Base-by-base conservation (phyloP, 2,888 invertebrate species). In the Nezara viridula region DNA sequence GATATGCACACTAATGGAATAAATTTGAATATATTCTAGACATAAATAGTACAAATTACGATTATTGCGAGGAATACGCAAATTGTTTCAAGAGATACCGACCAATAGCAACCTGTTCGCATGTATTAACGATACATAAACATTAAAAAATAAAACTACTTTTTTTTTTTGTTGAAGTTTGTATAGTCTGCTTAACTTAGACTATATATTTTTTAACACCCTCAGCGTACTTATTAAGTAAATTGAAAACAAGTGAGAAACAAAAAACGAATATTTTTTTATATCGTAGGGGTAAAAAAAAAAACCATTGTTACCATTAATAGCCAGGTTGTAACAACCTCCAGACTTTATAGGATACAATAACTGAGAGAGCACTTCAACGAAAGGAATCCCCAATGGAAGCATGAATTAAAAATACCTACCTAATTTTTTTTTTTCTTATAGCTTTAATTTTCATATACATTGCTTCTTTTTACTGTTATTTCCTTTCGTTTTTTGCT, bases 361-460 rank as follows among this genome's bases (percentile, higher is more conserved):
- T 60, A 60, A 60, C 60, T 27, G 60, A 27, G 60, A 7, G 32
- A 32, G 27, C 60, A 27, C 60, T 60, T 60, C 60, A 60, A 60
- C 60, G 27, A 60, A 60, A 60, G 55, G 60, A 60, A 60, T 60
- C 32, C 60, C 60, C 60, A 60, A 60, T 60, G 60, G 60, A 60
- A 60, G 14, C 14, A 27, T 60, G 60, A 60, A 60, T 60, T 60
- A 32, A 60, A 60, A 60, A 60, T 60, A 60, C 27, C 60, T 60
- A 60, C 60, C 27, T 2, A 32, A 60, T 27, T 27, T 55, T 19
- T n/a, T n/a, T 55, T 60, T 60, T 32, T 60, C 16, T 27, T 60
- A 60, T 60, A 32, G 60, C 16, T 60, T 60, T 60, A 60, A 60
- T 60, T 60, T 60, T 32, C 60, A 27, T 60, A 60, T 32, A 60